These are phyloP conservation scores for Parasteatoda lunata DNA, from an alignment of 2,888 invertebrate genomes.

Conservation along the genomic window DNA sequence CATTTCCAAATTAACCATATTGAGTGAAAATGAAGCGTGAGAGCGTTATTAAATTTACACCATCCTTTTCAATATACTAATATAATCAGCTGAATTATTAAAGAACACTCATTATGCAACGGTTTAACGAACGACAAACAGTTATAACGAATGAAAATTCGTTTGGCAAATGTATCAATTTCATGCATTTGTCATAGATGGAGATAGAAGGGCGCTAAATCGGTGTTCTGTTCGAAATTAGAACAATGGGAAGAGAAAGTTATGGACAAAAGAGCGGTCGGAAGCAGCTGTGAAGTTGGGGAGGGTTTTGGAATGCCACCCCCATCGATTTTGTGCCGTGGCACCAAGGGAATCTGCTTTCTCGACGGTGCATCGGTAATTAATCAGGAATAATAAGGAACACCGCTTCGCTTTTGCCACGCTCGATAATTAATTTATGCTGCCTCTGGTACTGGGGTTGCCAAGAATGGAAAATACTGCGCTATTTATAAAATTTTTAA, in stretches of 20 bases:
- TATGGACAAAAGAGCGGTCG: background rate
- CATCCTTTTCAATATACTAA: too few relatives aligned
- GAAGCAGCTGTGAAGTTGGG: constrained; percentile 14
- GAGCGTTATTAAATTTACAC: too few relatives aligned
- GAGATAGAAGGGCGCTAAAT: background rate
- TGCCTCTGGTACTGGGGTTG: background rate
- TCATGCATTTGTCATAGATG: background rate
- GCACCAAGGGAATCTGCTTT: constrained; percentile 46
- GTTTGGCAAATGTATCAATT: background rate
- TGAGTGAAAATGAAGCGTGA: too few relatives aligned
- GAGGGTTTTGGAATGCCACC: constrained; percentile 27
- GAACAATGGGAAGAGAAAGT: background rate
- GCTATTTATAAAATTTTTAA: too few relatives aligned
- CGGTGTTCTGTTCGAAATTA: constrained; percentile 6
- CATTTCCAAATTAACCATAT: too few relatives aligned
- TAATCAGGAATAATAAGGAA: constrained; percentile 64
- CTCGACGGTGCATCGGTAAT: constrained; percentile 55
- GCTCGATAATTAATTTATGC: constrained; percentile 64
- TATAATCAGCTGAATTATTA: background rate
- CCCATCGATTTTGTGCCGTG: constrained; percentile 29
- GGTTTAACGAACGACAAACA: background rate
- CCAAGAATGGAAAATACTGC: background rate
- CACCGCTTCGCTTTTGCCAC: constrained; percentile 43
- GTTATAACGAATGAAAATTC: background rate
- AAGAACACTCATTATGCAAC: background rate